phyloP scores from a whole-genome alignment of 2,113 vertebrate species.

The Clarias macrocephalus region DNA sequence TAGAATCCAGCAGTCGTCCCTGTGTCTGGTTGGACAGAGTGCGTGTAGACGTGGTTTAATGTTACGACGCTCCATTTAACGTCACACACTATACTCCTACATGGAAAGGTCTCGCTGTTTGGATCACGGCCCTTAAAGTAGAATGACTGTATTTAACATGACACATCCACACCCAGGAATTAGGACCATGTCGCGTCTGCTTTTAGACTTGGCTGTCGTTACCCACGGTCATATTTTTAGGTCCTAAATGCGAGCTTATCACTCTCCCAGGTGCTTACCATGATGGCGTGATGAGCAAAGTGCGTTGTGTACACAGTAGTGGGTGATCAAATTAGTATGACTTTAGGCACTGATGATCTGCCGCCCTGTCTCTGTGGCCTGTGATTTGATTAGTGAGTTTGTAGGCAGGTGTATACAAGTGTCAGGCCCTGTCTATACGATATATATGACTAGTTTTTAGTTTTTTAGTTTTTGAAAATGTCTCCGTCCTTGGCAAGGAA shows the following conservation, averaged over 20 bases:
- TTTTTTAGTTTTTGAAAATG: not conserved
- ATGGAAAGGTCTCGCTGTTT: slow-evolving; percentile 23
- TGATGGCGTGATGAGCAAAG: slow-evolving; percentile 16
- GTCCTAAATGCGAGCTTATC: slow-evolving; percentile 37
- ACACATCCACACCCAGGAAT: slow-evolving; percentile 42
- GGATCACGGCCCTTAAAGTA: not conserved
- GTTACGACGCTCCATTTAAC: slow-evolving; percentile 24
- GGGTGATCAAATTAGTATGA: slow-evolving; percentile 58
- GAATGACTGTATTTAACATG: slow-evolving; percentile 37
- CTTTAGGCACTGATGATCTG: slow-evolving; percentile 64
- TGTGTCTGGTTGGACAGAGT: not conserved
- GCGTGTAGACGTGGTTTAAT: not conserved
- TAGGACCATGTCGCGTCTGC: slow-evolving; percentile 32
- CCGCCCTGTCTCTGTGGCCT: slow-evolving; percentile 61
- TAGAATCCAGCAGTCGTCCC: not conserved
- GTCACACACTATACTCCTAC: slow-evolving; percentile 21
- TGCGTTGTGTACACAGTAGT: slow-evolving; percentile 22
- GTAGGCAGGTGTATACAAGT: slow-evolving; percentile 48
- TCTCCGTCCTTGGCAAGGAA: not conserved
- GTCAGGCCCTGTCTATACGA: not conserved
- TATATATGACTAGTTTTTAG: not conserved
- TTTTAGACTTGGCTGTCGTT: slow-evolving; percentile 31
- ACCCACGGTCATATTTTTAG: slow-evolving; percentile 40
- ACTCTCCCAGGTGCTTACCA: slow-evolving; percentile 27
- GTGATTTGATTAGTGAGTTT: slow-evolving; percentile 32